Conservation (phyloP, 2,113 vertebrate species). For the Brienomyrus brachyistius region DNA sequence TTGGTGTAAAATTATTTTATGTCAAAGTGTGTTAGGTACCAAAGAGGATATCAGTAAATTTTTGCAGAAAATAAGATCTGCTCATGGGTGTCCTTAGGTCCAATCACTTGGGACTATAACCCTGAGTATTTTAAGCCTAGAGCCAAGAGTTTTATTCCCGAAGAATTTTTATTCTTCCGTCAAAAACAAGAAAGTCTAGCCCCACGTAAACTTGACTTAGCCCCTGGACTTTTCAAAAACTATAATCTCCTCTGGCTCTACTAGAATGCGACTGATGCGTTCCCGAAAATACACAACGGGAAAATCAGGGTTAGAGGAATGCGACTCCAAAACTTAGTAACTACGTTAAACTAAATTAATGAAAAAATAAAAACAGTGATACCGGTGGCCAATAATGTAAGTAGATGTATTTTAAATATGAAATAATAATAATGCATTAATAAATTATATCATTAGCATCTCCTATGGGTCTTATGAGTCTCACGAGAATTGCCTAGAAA, state of each 20-base stretch:
- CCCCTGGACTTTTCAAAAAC: too few species aligned
- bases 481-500: neutral
- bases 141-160: too few species aligned
- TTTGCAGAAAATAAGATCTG: neutral
- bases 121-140: too few species aligned
- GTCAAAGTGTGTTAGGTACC: neutral
- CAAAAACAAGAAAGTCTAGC: too few species aligned
- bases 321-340: neutral
- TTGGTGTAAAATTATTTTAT: neutral
- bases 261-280: neutral
- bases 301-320: neutral
- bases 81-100: too few species aligned
- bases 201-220: too few species aligned
- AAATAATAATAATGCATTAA: neutral
- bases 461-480: neutral
- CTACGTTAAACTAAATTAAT: neutral
- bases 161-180: too few species aligned
- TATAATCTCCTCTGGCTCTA: too few species aligned
- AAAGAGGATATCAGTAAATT: neutral
- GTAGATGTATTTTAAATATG: neutral
- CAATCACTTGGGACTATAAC: too few species aligned
- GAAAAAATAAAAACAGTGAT: neutral
- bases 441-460: neutral
- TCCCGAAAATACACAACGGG: neutral
- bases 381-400: neutral